Evolutionary conservation across 2,797 vertebrate species (phyloP).

Genomic region (Hemitrygon akajei): DNA sequence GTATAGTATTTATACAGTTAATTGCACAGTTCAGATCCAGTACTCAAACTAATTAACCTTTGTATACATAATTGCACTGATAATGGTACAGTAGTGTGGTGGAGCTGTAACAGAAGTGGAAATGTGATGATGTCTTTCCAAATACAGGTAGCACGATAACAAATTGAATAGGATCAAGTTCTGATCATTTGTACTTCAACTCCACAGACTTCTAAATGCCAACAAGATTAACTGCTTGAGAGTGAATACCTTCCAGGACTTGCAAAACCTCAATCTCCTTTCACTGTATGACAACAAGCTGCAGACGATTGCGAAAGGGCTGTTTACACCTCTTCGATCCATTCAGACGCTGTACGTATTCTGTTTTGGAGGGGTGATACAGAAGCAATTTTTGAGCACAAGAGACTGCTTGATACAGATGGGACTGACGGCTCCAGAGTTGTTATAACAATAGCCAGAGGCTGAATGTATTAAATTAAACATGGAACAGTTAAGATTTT

Average conservation of each 20-base stretch:
- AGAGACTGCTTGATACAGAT: neutral
- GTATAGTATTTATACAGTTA: neutral
- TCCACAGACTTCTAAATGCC: constrained; percentile 84
- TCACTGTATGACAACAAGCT: constrained; percentile 97
- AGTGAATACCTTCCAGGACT: constrained; percentile 94
- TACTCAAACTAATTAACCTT: neutral
- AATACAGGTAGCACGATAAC: neutral
- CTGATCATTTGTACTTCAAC: neutral
- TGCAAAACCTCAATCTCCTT: constrained; percentile 90
- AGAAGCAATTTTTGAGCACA: constrained; percentile 38
- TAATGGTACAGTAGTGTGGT: neutral
- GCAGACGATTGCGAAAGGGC: constrained; percentile 91
- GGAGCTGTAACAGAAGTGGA: too few species aligned
- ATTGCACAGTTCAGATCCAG: neutral
- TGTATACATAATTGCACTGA: neutral
- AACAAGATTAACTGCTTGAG: constrained; percentile 97
- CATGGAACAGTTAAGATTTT: neutral
- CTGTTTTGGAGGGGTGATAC: constrained; percentile 9
- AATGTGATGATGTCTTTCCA: neutral
- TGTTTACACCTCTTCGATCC: constrained; percentile 82
- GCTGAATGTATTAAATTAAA: neutral
- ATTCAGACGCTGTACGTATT: constrained; percentile 92
- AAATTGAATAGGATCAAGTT: constrained; percentile 1
- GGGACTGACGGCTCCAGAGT: constrained; percentile 42
- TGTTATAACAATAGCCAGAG: constrained; percentile 27